A percentile compares a stretch with the other conserved stretches of the same genome.
These are phyloP conservation scores for Danio choprae DNA, from an alignment of 2,797 vertebrate species.

Conservation along the genomic window DNA sequence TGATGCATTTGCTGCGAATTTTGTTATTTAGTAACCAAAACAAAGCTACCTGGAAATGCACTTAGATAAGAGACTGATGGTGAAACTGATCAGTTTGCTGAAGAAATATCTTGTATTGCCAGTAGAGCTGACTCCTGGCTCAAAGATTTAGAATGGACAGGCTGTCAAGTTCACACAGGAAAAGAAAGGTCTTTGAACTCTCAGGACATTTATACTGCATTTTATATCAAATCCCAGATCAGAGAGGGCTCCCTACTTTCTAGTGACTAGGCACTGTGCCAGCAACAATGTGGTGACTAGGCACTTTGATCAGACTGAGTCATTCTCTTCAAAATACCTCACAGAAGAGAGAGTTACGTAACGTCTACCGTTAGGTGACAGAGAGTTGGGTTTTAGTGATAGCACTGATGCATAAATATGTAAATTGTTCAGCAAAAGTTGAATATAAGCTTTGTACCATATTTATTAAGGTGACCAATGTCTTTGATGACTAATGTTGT, in stretches of 20 bases:
- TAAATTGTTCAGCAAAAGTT: not conserved
- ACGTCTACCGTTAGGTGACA: not conserved
- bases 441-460: not conserved
- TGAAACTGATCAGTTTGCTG: not conserved
- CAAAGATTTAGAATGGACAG: not conserved
- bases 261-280: not conserved
- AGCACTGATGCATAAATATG: not conserved
- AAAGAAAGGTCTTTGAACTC: not conserved
- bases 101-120: slow-evolving; percentile 12
- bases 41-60: slow-evolving; percentile 9
- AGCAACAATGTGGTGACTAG: not conserved
- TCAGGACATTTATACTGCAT: slow-evolving; percentile 6
- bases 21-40: slow-evolving; percentile 18
- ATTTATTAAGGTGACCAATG: not conserved
- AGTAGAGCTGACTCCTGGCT: not conserved
- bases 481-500: not conserved
- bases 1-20: slow-evolving; percentile 1
- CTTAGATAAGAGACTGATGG: not conserved
- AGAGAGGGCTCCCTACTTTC: slow-evolving; percentile 1
- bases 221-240: slow-evolving; percentile 8
- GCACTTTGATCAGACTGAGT: slow-evolving; percentile 20
- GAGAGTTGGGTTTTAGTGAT: not conserved
- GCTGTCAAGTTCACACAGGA: not conserved
- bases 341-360: not conserved
- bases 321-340: not conserved